These are phyloP conservation scores for Cecidostiba fungosa DNA, from an alignment of 2,888 invertebrate species.

Conservation along the genomic window DNA sequence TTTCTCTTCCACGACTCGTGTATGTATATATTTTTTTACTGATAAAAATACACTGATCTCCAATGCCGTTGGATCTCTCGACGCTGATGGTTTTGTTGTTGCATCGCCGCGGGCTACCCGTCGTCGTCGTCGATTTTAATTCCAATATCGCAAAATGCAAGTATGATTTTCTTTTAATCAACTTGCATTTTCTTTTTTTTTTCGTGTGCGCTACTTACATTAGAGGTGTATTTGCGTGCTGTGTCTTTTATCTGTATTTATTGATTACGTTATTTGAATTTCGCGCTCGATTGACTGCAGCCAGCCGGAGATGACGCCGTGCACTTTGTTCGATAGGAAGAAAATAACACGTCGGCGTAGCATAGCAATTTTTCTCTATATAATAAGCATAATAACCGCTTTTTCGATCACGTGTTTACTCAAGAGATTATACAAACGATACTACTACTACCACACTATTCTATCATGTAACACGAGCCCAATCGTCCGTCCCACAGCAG, in stretches of 20 bases:
- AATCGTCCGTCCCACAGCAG: neutral
- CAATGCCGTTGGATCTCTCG: neutral
- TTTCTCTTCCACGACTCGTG: neutral
- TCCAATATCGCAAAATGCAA: constrained; percentile 30
- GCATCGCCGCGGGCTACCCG: neutral
- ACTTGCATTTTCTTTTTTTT: neutral
- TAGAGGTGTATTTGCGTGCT: neutral
- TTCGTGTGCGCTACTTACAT: no score
- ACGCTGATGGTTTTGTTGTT: neutral
- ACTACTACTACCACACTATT: neutral
- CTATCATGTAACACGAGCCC: neutral
- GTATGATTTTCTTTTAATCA: constrained; percentile 2
- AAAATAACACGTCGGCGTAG: neutral
- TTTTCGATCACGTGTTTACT: neutral
- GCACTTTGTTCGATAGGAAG: neutral
- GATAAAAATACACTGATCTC: constrained; percentile 4
- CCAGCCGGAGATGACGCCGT: neutral
- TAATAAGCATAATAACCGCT: neutral
- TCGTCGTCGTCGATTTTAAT: neutral
- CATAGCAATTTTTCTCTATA: neutral
- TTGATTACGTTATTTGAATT: constrained; percentile 8
- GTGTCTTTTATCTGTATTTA: neutral
- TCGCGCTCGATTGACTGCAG: constrained; percentile 2
- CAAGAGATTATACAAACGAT: neutral
- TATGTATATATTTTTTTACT: neutral